phyloP scores from a whole-genome alignment of 2,888 invertebrate species.

The Meganola albula region DNA sequence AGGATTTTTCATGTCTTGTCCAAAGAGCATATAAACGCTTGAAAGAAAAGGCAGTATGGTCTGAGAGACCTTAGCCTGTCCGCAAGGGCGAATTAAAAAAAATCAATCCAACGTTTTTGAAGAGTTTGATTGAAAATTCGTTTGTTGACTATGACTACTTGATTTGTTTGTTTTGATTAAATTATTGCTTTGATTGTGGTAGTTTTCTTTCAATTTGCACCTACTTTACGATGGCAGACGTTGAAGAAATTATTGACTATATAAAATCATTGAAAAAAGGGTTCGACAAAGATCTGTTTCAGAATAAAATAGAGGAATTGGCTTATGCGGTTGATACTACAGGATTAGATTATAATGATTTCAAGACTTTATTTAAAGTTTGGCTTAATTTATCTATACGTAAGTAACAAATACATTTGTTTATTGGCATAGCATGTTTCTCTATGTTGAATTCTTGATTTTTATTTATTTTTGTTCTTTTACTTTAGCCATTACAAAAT shows the following conservation, averaged over 20 bases:
- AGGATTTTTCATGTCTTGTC: too few relatives aligned
- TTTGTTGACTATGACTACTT: not conserved
- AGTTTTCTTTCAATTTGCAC: too few relatives aligned
- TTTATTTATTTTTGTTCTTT: not conserved
- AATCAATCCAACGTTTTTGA: too few relatives aligned
- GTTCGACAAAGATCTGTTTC: conserved; percentile 66
- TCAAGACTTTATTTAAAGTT: conserved; percentile 62
- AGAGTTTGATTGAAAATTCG: too few relatives aligned
- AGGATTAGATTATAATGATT: conserved; percentile 55
- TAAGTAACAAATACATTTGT: conserved; percentile 37
- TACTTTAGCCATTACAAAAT: conserved; percentile 60
- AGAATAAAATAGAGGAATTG: conserved; percentile 58
- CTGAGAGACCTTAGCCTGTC: too few relatives aligned
- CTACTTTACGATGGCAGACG: conserved; percentile 50
- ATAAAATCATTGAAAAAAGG: conserved; percentile 62
- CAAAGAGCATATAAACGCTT: too few relatives aligned
- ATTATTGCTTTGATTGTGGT: not conserved
- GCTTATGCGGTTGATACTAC: conserved; percentile 47
- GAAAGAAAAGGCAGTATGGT: too few relatives aligned
- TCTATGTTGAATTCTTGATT: not conserved
- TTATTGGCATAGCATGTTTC: not conserved
- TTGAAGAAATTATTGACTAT: conserved; percentile 63
- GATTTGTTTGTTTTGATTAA: not conserved
- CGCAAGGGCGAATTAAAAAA: too few relatives aligned
- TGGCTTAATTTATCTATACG: conserved; percentile 71